phyloP scores from a whole-genome alignment of 2,888 invertebrate species.

The Aphrophora alni region DNA sequence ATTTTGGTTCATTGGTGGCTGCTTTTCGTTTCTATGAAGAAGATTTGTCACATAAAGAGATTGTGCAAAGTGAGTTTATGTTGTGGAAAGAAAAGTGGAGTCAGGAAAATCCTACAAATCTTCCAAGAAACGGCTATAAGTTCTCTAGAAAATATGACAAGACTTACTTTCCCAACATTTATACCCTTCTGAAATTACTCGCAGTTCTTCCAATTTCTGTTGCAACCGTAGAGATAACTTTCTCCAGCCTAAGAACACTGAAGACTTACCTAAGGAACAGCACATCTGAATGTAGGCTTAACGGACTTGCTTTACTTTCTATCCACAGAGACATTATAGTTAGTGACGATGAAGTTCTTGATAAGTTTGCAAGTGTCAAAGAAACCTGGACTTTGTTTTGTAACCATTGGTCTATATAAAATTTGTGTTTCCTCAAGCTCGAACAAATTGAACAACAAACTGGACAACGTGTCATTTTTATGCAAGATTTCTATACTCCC shows the following conservation, averaged over 20 bases:
- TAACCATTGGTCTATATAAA: no score
- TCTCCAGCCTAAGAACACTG: no score
- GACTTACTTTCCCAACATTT: background rate
- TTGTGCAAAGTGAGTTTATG: slow-evolving; percentile 22
- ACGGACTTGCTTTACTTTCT: no score
- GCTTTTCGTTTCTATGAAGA: background rate
- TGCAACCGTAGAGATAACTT: background rate
- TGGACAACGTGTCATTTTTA: no score
- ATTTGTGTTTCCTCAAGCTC: no score
- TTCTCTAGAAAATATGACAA: slow-evolving; percentile 12
- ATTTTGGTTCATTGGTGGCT: slow-evolving; percentile 13
- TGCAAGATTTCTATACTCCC: no score
- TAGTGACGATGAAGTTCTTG: slow-evolving; percentile 13
- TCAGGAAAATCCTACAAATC: slow-evolving; percentile 5
- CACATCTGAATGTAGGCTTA: no score
- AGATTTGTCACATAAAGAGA: slow-evolving; percentile 15
- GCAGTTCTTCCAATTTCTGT: slow-evolving; percentile 10
- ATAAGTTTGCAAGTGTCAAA: background rate
- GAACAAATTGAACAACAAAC: no score
- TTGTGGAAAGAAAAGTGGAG: slow-evolving; percentile 11
- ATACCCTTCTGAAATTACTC: background rate
- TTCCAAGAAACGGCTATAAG: slow-evolving; percentile 3
- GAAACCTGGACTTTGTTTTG: background rate
- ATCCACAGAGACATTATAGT: no score
- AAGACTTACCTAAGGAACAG: no score